These are phyloP conservation scores for Helostoma temminkii DNA, from an alignment of 2,797 vertebrate genomes.

Conservation along the genomic window DNA sequence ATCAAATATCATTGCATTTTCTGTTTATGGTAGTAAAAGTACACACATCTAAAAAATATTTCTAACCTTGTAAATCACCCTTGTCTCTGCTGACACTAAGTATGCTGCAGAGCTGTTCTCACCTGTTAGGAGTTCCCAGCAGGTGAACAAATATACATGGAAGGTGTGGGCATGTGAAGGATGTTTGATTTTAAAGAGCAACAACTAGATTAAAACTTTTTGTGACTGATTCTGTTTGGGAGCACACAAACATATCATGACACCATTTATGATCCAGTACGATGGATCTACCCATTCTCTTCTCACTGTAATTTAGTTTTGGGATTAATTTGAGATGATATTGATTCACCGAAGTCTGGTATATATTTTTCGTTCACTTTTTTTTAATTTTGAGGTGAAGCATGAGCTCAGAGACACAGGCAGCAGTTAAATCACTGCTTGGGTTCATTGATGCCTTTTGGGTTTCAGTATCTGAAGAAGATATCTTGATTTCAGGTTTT, in stretches of 20 bases:
- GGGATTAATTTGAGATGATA: not conserved
- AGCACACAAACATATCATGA: not conserved
- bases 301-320: too few species aligned
- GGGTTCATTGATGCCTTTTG: too few species aligned
- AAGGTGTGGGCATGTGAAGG: not conserved
- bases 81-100: not conserved
- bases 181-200: not conserved
- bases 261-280: too few species aligned
- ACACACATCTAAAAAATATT: not conserved
- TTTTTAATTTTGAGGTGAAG: not conserved
- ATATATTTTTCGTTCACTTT: not conserved
- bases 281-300: too few species aligned
- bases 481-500: too few species aligned
- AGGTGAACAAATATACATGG: not conserved
- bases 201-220: not conserved
- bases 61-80: not conserved
- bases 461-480: too few species aligned
- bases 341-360: not conserved
- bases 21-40: not conserved
- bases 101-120: slow-evolving; percentile 7
- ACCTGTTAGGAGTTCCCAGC: slow-evolving; percentile 4
- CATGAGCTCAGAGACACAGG: not conserved
- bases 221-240: not conserved
- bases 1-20: not conserved
- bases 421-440: not conserved